These are phyloP conservation scores for Arenaria interpres DNA, from an alignment of 2,113 vertebrate species.

Conservation along the genomic window DNA sequence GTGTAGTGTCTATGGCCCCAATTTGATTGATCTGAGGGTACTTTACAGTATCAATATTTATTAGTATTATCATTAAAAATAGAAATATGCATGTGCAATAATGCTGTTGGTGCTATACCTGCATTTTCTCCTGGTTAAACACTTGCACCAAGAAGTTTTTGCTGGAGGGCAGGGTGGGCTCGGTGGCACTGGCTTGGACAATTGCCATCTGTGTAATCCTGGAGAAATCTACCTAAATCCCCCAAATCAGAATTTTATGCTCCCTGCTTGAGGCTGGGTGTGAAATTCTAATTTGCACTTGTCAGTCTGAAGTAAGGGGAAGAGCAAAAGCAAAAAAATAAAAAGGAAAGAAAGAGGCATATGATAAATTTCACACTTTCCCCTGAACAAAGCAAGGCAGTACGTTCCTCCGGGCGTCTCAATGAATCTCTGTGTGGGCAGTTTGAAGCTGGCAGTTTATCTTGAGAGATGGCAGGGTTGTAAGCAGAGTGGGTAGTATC, in stretches of 20 bases:
- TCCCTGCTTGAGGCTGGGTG: constrained; percentile 22
- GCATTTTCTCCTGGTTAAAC: background rate
- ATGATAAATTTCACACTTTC: constrained; percentile 54
- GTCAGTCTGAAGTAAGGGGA: constrained; percentile 51
- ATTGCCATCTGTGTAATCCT: background rate
- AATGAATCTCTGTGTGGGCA: constrained; percentile 50
- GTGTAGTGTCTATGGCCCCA: background rate
- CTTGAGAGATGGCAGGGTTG: constrained; percentile 18
- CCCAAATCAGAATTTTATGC: constrained; percentile 22
- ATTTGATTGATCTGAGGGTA: background rate
- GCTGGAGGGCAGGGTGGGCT: background rate
- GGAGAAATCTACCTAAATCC: constrained; percentile 30
- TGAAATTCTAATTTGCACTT: constrained; percentile 69
- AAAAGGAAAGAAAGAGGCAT: background rate
- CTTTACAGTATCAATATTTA: background rate
- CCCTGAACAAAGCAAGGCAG: background rate
- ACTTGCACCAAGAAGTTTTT: background rate
- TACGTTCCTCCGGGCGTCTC: constrained; percentile 15
- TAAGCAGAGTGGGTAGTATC: constrained; percentile 47
- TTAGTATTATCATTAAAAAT: background rate
- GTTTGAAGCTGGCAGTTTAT: constrained; percentile 19
- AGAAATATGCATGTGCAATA: background rate
- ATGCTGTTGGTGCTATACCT: background rate
- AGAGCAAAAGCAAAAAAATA: constrained; percentile 30
- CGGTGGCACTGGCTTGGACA: background rate